These are phyloP conservation scores for Oryctes rhinoceros DNA, from an alignment of 1,140 invertebrate species.

Conservation along the genomic window DNA sequence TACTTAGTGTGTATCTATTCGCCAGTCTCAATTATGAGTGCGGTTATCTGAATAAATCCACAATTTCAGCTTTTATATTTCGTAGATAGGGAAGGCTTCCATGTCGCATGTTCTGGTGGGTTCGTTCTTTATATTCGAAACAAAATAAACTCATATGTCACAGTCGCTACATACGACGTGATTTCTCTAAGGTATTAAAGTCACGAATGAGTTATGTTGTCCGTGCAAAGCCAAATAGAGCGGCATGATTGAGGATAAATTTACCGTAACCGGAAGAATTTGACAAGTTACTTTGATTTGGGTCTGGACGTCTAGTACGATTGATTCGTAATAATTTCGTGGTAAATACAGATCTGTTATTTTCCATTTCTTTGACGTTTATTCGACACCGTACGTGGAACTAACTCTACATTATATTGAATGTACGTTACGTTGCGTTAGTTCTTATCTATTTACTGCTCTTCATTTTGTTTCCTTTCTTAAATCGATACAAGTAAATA, in stretches of 20 bases:
- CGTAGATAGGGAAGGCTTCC: not conserved
- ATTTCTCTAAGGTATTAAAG: conserved; percentile 20
- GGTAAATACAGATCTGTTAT: too few species aligned
- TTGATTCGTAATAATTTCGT: not conserved
- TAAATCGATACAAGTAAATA: too few species aligned
- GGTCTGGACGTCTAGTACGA: not conserved
- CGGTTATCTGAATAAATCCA: not conserved
- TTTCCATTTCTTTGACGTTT: too few species aligned
- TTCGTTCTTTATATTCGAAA: not conserved
- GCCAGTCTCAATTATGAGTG: too few species aligned
- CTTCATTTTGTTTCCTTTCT: too few species aligned
- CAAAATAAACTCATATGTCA: not conserved
- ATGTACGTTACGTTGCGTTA: too few species aligned
- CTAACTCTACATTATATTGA: too few species aligned
- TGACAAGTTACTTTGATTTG: not conserved
- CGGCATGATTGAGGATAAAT: not conserved
- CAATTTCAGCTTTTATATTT: not conserved
- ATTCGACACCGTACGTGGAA: too few species aligned
- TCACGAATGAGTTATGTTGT: not conserved
- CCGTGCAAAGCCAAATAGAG: not conserved
- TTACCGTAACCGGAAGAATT: not conserved
- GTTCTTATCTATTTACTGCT: too few species aligned
- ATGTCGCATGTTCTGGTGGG: not conserved
- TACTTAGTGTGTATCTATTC: too few species aligned
- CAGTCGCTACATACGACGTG: not conserved